These are phyloP conservation scores for Prunella fulvescens DNA, from an alignment of 2,113 vertebrate genomes.

Conservation along the genomic window DNA sequence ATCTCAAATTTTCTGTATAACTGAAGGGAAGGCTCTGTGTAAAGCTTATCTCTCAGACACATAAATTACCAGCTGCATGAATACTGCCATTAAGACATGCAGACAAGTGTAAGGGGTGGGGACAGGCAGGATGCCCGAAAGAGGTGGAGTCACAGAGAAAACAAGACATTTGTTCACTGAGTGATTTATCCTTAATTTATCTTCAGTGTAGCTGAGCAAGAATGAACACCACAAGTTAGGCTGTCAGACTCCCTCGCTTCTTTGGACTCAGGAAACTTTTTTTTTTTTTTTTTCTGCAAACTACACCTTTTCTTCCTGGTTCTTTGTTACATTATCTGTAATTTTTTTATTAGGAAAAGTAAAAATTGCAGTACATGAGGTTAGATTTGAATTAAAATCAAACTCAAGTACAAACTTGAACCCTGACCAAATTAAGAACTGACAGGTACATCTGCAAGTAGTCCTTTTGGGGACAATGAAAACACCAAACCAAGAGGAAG, in stretches of 20 bases:
- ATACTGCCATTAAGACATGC: conserved; percentile 29
- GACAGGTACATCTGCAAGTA: not conserved
- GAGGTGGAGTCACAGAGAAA: conserved; percentile 39
- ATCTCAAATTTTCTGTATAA: conserved; percentile 38
- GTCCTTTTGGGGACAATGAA: not conserved
- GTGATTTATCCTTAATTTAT: conserved; percentile 18
- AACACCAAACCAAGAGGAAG: not conserved
- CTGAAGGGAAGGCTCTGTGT: not conserved
- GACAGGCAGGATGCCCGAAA: not conserved
- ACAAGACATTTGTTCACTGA: conserved; percentile 36
- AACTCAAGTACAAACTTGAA: not conserved
- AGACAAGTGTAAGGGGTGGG: conserved; percentile 44
- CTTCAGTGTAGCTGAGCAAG: not conserved
- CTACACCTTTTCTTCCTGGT: not conserved
- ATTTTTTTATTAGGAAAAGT: not conserved
- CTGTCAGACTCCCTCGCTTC: not conserved
- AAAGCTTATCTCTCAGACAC: conserved; percentile 22
- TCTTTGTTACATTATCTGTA: not conserved
- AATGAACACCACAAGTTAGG: not conserved
- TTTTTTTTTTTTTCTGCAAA: not conserved
- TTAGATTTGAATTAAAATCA: not conserved
- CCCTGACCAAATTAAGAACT: accelerated
- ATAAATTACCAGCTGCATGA: conserved; percentile 57
- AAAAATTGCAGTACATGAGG: not conserved
- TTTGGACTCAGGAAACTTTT: not conserved